Conservation (phyloP, 2,888 invertebrate genomes). For the Galerucella calmariensis region DNA sequence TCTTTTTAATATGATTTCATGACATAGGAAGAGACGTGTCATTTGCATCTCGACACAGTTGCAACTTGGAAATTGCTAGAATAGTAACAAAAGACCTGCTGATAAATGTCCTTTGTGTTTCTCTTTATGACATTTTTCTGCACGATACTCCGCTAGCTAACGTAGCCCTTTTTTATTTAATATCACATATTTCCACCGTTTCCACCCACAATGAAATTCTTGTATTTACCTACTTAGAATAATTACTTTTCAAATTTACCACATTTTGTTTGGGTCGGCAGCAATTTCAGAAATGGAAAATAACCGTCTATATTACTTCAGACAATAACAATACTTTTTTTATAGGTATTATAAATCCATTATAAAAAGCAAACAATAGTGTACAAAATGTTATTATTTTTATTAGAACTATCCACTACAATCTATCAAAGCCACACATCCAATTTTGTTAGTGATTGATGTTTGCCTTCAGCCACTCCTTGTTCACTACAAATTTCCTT, state of each 20-base stretch:
- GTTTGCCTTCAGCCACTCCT: no score
- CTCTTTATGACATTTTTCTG: constrained; percentile 33
- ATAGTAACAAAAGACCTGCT: constrained; percentile 38
- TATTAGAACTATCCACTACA: no score
- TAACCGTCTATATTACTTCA: not conserved
- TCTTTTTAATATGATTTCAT: constrained; percentile 50
- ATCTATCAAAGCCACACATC: no score
- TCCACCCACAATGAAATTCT: constrained; percentile 2
- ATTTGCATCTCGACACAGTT: constrained; percentile 49
- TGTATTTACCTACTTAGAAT: not conserved
- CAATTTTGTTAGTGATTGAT: no score
- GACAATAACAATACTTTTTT: no score
- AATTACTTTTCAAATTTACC: not conserved
- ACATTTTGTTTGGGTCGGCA: not conserved
- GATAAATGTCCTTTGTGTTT: constrained; percentile 42
- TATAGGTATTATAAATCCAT: no score
- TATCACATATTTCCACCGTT: not conserved
- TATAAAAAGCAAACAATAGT: no score
- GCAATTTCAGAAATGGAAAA: not conserved
- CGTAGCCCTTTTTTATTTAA: not conserved
- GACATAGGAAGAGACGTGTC: constrained; percentile 47
- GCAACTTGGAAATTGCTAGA: constrained; percentile 38
- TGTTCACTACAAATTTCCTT: no score
- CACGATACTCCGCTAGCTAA: constrained; percentile 14
- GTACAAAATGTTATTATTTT: no score